Conservation (phyloP, 2,113 vertebrate species). For the Zosterops pallidus region DNA sequence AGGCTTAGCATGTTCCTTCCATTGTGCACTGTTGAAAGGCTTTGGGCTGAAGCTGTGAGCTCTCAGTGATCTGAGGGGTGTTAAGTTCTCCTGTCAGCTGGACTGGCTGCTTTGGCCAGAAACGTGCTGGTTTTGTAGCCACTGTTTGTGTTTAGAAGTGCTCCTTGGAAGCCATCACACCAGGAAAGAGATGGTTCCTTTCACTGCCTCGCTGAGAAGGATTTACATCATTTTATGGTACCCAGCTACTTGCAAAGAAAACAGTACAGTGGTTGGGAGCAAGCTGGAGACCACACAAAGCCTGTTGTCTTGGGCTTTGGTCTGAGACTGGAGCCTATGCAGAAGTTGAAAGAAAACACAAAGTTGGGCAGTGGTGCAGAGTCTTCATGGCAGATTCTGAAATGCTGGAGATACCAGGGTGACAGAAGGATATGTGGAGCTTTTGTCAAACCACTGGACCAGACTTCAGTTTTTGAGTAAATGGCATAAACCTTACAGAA, state of each 20-base stretch:
- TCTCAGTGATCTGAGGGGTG: accelerated
- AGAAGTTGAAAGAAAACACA: background rate
- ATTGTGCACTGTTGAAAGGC: background rate
- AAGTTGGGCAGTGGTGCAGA: background rate
- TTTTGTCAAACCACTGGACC: background rate
- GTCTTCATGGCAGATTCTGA: background rate
- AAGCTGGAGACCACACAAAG: background rate
- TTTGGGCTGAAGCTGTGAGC: background rate
- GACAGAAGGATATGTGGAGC: background rate
- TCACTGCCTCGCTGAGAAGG: background rate
- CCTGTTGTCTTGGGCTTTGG: background rate
- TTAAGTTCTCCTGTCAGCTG: background rate
- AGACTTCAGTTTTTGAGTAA: background rate
- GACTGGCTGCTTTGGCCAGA: background rate
- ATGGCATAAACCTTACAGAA: background rate
- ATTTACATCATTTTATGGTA: background rate
- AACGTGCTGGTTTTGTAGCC: background rate
- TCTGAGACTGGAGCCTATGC: background rate
- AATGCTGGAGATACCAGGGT: background rate
- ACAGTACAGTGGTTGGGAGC: background rate
- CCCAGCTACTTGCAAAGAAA: background rate
- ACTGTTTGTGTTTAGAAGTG: background rate
- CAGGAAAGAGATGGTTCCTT: background rate
- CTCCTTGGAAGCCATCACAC: background rate
- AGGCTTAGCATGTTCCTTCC: background rate